Evolutionary conservation across 2,797 vertebrate genomes (phyloP).

Genomic region (Calcarius lapponicus): DNA sequence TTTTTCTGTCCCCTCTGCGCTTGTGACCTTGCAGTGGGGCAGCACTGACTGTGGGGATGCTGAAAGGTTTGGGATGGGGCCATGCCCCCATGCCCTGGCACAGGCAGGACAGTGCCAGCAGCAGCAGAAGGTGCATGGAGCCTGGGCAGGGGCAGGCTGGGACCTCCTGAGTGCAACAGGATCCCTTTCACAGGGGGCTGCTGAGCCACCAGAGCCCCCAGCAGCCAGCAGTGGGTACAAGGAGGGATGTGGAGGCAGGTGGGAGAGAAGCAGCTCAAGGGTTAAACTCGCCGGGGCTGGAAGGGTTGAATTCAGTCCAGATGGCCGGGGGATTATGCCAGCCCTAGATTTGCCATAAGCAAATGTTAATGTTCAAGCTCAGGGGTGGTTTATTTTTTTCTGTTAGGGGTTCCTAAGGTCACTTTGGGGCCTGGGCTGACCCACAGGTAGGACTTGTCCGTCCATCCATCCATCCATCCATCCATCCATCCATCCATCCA

Average conservation of each 20-base stretch:
- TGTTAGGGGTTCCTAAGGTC: neutral
- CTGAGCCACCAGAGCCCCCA: neutral
- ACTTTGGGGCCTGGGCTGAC: neutral
- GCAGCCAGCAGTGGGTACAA: neutral
- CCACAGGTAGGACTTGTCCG: neutral
- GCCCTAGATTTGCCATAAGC: slow-evolving; percentile 28
- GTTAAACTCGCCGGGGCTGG: fast-evolving
- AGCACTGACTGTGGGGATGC: fast-evolving
- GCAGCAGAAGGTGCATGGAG: neutral
- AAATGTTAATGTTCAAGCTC: neutral
- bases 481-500: neutral
- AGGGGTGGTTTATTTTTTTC: neutral
- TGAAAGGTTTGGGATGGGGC: neutral
- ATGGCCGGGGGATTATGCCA: slow-evolving; percentile 29
- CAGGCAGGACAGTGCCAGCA: neutral
- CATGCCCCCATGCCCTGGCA: fast-evolving
- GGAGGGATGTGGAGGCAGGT: neutral
- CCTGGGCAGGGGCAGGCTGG: neutral
- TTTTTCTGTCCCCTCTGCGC: neutral
- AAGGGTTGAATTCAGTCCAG: slow-evolving; percentile 25
- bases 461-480: neutral
- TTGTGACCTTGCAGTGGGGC: fast-evolving
- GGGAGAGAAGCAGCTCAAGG: neutral
- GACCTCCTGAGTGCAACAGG: neutral
- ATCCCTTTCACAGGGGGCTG: neutral